Evolutionary conservation across 1,140 invertebrate genomes (phyloP), one percentile per base, ranked within the genome.

Genomic region (Drosophila littoralis): DNA sequence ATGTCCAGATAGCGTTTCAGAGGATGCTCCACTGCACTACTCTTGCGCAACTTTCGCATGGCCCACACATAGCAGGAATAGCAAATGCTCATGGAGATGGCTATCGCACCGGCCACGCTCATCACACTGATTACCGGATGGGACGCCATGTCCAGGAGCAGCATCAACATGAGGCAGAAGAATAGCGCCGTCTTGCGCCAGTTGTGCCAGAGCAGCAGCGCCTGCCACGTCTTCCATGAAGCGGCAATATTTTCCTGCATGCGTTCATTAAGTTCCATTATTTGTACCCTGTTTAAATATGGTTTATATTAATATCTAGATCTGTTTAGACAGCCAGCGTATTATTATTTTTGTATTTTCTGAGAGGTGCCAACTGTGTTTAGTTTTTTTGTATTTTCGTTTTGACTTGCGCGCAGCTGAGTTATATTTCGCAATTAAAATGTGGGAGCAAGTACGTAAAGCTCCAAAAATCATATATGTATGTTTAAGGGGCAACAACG

Each of bases 81-180:
- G 7, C 22, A 52, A 10, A 79, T 58, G 13, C 66, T 52, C 10
- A 54, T 28, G 4, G 76, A 9, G 1, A 88, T 52, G 7, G 64
- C 3, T 6, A 81, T 38, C 1, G 88, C 77, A 0, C 76, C 80
- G 1, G 65, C 35, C 48, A 88, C 77, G 64, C 82, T 86, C 0
- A 79, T 9, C 13, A 86, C 82, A 40, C 82, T 86, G 45, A 86
- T 83, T 4, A 88, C 58, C 15, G 82, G 88, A 40, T 88, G 81
- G 4, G 13, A 8, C 10, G 74, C 52, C 4, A 79, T 52, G 40
- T 88, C 82, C 52, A 86, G n/a, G 0, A 86, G 58, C 0, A 88
- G 22, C 7, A 67, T 36, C 58, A 86, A 22, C 1, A 61, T 15
- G 10, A 71, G 1, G 0, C 33, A 28, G 22, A 86, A 86, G 0